Conservation (phyloP, 1,140 invertebrate genomes). For the Dryas iulia region DNA sequence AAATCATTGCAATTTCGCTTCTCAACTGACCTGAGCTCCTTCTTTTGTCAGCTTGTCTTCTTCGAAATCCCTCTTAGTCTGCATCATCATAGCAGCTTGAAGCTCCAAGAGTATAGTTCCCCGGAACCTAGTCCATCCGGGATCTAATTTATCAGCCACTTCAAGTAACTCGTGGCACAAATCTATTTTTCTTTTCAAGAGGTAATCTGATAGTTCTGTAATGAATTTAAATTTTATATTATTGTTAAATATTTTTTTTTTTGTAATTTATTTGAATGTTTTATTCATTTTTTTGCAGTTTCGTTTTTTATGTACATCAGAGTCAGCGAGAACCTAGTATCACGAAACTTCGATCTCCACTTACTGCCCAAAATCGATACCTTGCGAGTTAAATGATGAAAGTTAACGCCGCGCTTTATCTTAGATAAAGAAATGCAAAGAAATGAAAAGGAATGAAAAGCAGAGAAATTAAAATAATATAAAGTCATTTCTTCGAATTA, state of each 20-base stretch:
- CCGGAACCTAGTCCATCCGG: conserved; percentile 83
- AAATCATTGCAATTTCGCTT: neutral
- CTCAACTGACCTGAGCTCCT: conserved; percentile 69
- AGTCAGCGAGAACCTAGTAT: no score
- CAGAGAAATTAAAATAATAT: no score
- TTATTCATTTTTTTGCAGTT: no score
- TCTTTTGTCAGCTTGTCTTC: conserved; percentile 77
- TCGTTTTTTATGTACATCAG: neutral
- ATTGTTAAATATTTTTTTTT: no score
- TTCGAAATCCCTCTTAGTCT: conserved; percentile 79
- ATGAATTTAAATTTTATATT: neutral
- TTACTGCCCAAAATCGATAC: no score
- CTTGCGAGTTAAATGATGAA: no score
- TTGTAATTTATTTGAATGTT: no score
- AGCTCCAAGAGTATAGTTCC: conserved; percentile 84
- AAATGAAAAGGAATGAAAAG: no score
- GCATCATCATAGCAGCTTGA: conserved; percentile 81
- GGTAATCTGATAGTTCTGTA: conserved; percentile 81
- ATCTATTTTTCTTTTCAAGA: conserved; percentile 82
- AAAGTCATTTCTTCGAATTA: no score
- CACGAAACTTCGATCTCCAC: no score
- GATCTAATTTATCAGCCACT: conserved; percentile 82
- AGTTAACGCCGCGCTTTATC: no score
- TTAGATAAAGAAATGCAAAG: no score
- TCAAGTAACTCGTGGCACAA: conserved; percentile 84